Conservation (phyloP, 2,888 invertebrate genomes). For the Drosophila borealis region DNA sequence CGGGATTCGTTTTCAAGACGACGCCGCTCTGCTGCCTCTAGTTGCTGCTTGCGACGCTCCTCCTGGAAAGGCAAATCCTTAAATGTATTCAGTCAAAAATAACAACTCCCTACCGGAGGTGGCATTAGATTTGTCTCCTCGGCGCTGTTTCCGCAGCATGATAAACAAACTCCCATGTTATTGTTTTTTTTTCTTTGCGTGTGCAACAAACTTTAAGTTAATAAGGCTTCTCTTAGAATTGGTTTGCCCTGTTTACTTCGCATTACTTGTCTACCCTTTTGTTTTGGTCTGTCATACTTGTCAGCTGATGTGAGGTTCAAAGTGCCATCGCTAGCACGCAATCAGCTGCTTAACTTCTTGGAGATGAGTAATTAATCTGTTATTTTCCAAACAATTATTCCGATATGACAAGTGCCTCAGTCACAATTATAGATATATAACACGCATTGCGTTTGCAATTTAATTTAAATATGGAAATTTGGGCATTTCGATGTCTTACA, state of each 20-base stretch:
- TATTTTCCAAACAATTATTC: neutral
- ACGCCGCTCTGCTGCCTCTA: slow-evolving; percentile 89
- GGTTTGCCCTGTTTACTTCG: slow-evolving; percentile 42
- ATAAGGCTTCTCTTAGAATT: slow-evolving; percentile 65
- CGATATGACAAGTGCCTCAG: neutral
- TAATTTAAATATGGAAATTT: neutral
- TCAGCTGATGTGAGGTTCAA: slow-evolving; percentile 40
- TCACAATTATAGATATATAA: neutral
- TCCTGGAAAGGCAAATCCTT: slow-evolving; percentile 85
- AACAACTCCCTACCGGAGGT: slow-evolving; percentile 67
- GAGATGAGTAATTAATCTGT: slow-evolving; percentile 24
- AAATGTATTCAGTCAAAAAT: neutral
- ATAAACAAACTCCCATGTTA: slow-evolving; percentile 77
- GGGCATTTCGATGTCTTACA: too few species aligned
- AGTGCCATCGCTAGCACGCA: slow-evolving; percentile 42
- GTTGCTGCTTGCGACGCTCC: slow-evolving; percentile 88
- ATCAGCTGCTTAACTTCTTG: slow-evolving; percentile 33
- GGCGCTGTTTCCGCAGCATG: slow-evolving; percentile 78
- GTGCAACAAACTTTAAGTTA: slow-evolving; percentile 14
- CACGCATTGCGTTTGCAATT: neutral
- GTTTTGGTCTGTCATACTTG: slow-evolving; percentile 59
- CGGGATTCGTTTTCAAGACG: slow-evolving; percentile 87
- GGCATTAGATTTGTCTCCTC: slow-evolving; percentile 83
- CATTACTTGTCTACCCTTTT: slow-evolving; percentile 48
- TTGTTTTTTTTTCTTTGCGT: slow-evolving; percentile 9